Percentiles rank a stretch among this genome's conserved stretches.
Conservation (phyloP, 2,113 vertebrate genomes). For the Taxidea taxus region DNA sequence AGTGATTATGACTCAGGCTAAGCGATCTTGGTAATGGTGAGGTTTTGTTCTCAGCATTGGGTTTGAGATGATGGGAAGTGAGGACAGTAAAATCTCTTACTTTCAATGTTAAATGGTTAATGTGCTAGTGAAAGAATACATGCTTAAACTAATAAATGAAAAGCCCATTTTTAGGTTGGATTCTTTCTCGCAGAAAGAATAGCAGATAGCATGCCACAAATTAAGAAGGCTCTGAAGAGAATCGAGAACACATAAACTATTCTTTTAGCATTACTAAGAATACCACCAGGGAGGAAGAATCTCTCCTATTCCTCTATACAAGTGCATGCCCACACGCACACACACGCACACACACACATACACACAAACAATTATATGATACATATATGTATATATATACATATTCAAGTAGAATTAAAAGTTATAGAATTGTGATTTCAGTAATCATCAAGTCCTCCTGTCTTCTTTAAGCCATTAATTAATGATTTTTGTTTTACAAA, state of each 20-base stretch:
- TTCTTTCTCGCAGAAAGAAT: background rate
- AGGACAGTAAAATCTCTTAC: background rate
- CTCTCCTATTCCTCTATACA: background rate
- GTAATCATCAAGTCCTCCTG: background rate
- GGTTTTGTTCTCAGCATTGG: background rate
- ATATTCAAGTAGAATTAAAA: background rate
- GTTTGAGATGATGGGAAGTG: background rate
- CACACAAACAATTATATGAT: background rate
- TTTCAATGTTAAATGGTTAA: background rate
- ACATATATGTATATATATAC: background rate
- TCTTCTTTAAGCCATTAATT: background rate
- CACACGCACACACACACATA: background rate
- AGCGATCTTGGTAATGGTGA: background rate
- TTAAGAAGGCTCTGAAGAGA: background rate
- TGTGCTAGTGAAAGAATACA: background rate
- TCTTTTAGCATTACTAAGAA: background rate
- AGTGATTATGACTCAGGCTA: background rate
- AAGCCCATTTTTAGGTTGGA: background rate
- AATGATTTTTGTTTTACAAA: background rate
- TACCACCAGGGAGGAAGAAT: background rate
- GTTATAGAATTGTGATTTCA: background rate
- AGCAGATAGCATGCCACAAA: background rate
- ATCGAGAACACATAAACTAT: background rate
- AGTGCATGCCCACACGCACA: too few relatives aligned
- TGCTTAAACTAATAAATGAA: background rate